Conservation (phyloP, 2,888 invertebrate genomes). For the Polylopha cassiicola region DNA sequence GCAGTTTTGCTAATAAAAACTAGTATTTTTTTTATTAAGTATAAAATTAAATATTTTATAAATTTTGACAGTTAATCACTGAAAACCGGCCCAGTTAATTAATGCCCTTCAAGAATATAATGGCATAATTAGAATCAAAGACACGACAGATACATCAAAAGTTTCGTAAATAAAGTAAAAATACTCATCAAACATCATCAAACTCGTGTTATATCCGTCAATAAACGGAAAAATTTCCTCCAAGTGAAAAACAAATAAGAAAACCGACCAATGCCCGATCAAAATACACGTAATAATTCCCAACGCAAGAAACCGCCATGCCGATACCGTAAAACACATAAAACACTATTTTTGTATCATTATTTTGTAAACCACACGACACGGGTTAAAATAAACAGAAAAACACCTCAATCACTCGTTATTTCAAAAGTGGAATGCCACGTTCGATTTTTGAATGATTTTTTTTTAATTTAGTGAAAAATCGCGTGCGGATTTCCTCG, state of each 20-base stretch:
- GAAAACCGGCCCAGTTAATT: too few relatives aligned
- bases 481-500: slow-evolving; percentile 44
- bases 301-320: slow-evolving; percentile 46
- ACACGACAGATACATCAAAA: too few relatives aligned
- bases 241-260: slow-evolving; percentile 12
- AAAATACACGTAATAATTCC: slow-evolving; percentile 28
- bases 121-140: too few relatives aligned
- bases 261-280: slow-evolving; percentile 1
- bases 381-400: slow-evolving; percentile 27
- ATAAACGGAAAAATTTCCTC: slow-evolving; percentile 22
- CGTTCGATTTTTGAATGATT: slow-evolving; percentile 19
- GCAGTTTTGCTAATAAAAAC: too few relatives aligned
- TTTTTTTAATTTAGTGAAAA: slow-evolving; percentile 32
- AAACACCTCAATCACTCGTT: slow-evolving; percentile 11
- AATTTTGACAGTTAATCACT: too few relatives aligned
- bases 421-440: slow-evolving; percentile 8
- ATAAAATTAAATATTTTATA: too few relatives aligned
- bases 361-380: slow-evolving; percentile 47
- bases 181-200: slow-evolving; percentile 13
- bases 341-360: slow-evolving; percentile 64
- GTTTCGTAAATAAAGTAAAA: too few relatives aligned
- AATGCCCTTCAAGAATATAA: too few relatives aligned
- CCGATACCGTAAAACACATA: slow-evolving; percentile 59
- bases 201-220: slow-evolving; percentile 11
- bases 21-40: too few relatives aligned